phyloP scores from a whole-genome alignment of 2,888 invertebrate genomes.

The Ennomos quercinarius region DNA sequence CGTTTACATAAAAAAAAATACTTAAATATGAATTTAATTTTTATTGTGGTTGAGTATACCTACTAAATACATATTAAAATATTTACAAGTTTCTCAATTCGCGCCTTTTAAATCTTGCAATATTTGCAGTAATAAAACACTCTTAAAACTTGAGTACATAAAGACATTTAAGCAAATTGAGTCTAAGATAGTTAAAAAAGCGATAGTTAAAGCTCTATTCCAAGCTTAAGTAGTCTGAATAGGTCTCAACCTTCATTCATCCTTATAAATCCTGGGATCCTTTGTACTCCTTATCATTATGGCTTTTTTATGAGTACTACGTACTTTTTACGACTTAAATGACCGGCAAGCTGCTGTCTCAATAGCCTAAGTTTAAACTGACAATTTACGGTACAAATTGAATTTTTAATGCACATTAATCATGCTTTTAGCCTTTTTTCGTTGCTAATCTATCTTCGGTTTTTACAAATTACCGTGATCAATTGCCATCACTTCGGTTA shows the following conservation, averaged over 20 bases:
- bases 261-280: conserved; percentile 16
- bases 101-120: no score
- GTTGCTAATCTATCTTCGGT: background rate
- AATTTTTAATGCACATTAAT: conserved; percentile 9
- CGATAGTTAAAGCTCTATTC: conserved; percentile 3
- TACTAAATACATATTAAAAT: no score
- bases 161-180: no score
- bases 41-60: no score
- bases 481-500: no score
- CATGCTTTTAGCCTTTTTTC: background rate
- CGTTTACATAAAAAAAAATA: no score
- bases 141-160: no score
- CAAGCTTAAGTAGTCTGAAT: conserved; percentile 3
- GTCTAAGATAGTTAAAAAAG: background rate
- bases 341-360: conserved; percentile 24
- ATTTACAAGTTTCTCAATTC: no score
- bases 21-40: no score
- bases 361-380: conserved; percentile 13
- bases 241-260: conserved; percentile 11
- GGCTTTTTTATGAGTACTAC: conserved; percentile 26
- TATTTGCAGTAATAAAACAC: no score
- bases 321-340: conserved; percentile 32
- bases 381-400: conserved; percentile 13
- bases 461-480: background rate
- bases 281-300: conserved; percentile 24